Evolutionary conservation across 2,797 vertebrate genomes (phyloP).

Genomic region (Aotus griseimembra): DNA sequence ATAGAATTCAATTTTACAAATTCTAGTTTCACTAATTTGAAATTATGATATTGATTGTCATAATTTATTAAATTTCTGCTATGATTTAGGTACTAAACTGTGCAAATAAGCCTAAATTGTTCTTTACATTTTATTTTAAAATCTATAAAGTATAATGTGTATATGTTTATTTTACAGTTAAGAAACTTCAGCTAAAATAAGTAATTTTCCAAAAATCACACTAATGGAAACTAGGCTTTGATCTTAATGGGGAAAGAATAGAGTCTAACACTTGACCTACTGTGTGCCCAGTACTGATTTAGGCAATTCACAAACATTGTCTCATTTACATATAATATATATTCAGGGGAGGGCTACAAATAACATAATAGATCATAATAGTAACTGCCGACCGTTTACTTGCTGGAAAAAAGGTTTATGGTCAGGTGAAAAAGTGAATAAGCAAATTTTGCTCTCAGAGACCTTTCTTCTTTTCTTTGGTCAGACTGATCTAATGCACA

Average conservation of each 20-base stretch:
- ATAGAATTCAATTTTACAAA: background rate
- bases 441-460: constrained; percentile 38
- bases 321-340: background rate
- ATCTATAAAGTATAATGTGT: background rate
- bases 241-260: background rate
- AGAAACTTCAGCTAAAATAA: background rate
- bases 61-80: background rate
- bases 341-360: background rate
- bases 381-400: background rate
- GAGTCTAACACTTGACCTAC: background rate
- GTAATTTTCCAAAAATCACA: background rate
- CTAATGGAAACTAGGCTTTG: background rate
- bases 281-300: background rate
- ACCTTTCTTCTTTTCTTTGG: background rate
- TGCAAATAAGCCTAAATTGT: background rate
- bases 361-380: background rate
- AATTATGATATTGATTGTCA: background rate
- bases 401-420: background rate
- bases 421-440: constrained; percentile 9
- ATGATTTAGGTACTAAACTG: background rate
- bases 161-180: background rate
- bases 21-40: constrained; percentile 36
- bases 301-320: background rate
- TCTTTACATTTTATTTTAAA: background rate
- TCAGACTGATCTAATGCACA: background rate